Evolutionary conservation across 2,113 vertebrate genomes (phyloP).

Genomic region (Gnathonemus longibarbis): DNA sequence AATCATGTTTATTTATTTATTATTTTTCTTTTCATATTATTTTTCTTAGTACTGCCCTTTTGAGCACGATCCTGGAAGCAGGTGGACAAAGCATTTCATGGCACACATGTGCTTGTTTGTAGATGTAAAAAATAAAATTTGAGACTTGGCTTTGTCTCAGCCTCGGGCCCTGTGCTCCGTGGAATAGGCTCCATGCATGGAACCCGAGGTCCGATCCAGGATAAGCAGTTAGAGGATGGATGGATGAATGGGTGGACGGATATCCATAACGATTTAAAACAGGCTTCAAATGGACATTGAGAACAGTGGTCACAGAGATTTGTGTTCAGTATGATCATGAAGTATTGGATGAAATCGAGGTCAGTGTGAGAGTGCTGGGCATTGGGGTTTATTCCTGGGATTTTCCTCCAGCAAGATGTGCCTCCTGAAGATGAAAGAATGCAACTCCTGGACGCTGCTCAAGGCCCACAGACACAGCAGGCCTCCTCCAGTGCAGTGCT

Average conservation of each 20-base stretch:
- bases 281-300: neutral
- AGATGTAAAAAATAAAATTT: neutral
- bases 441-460: neutral
- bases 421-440: conserved; percentile 31
- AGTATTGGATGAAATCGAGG: neutral
- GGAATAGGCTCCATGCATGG: neutral
- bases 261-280: neutral
- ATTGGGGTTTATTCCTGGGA: conserved; percentile 33
- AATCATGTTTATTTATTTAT: neutral
- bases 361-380: conserved; percentile 36
- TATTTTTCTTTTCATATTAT: neutral
- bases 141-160: neutral
- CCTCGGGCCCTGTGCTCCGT: neutral
- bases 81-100: neutral
- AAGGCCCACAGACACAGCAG: neutral
- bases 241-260: neutral
- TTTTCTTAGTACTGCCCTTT: neutral
- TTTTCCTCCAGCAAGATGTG: conserved; percentile 33
- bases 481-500: neutral
- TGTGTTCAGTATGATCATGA: neutral
- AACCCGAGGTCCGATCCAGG: neutral
- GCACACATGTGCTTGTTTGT: neutral
- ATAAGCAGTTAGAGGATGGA: neutral
- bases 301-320: neutral
- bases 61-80: neutral